A percentile compares a stretch with the other conserved stretches of the same genome.
phyloP scores from a whole-genome alignment of 2,113 vertebrate species.

The Pygathrix nemaeus region DNA sequence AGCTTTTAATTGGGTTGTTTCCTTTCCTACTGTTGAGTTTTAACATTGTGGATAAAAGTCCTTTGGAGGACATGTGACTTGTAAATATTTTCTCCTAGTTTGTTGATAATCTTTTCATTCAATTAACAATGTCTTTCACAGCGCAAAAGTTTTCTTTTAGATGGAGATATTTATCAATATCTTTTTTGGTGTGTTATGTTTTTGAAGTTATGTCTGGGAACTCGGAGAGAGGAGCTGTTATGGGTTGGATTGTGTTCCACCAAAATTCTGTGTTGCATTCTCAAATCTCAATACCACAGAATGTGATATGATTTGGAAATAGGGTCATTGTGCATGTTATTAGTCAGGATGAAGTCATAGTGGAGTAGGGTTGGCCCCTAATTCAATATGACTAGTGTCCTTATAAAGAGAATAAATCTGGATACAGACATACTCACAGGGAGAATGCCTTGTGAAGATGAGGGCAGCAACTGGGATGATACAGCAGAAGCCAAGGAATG shows the following conservation, averaged over 20 bases:
- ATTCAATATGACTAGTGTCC: neutral
- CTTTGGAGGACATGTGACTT: neutral
- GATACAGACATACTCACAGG: neutral
- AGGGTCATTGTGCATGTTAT: neutral
- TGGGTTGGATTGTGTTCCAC: neutral
- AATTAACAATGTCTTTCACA: neutral
- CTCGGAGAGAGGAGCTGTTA: neutral
- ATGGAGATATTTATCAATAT: neutral
- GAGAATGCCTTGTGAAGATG: neutral
- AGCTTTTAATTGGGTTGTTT: neutral
- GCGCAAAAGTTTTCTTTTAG: neutral
- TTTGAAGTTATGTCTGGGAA: neutral
- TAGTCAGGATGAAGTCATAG: neutral
- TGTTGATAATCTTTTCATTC: neutral
- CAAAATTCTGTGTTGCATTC: neutral
- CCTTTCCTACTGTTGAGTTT: neutral
- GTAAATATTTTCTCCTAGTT: neutral
- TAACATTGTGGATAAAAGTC: neutral
- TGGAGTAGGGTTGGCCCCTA: neutral
- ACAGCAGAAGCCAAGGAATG: neutral
- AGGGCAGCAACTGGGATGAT: neutral
- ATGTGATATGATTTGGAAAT: neutral
- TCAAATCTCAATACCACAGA: neutral
- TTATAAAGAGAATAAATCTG: neutral
- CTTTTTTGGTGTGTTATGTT: neutral